Conservation (phyloP, 2,888 invertebrate genomes). For the Brachylomia viminalis region DNA sequence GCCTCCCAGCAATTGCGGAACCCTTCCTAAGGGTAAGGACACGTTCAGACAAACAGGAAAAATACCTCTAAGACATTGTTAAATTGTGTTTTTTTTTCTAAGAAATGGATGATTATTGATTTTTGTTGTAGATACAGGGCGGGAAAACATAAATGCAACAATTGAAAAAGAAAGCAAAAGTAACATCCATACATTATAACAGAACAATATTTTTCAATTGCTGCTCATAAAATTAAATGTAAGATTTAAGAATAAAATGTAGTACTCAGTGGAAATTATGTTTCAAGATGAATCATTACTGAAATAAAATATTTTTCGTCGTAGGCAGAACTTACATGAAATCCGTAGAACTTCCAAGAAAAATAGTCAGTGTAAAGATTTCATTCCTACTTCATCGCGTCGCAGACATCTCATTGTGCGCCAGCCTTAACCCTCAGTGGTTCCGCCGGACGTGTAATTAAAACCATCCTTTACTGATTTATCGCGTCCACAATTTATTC, state of each 20-base stretch:
- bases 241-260: neutral
- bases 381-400: neutral
- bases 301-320: neutral
- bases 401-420: constrained; percentile 56
- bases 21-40: constrained; percentile 70
- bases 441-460: constrained; percentile 86
- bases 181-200: neutral
- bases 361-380: neutral
- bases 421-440: constrained; percentile 67
- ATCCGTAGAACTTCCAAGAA: neutral
- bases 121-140: neutral
- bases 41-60: constrained; percentile 56
- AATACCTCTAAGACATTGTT: neutral
- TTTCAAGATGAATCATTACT: neutral
- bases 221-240: neutral
- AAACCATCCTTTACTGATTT: constrained; percentile 90
- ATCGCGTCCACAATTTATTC: constrained; percentile 89
- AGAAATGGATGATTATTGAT: neutral
- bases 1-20: constrained; percentile 73
- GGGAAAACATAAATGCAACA: neutral
- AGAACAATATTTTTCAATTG: neutral
- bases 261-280: neutral
- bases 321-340: neutral
- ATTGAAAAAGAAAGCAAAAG: neutral
- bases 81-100: neutral